These are phyloP conservation scores for Hippocampus kuda DNA, from an alignment of 2,797 vertebrate species.

Conservation along the genomic window DNA sequence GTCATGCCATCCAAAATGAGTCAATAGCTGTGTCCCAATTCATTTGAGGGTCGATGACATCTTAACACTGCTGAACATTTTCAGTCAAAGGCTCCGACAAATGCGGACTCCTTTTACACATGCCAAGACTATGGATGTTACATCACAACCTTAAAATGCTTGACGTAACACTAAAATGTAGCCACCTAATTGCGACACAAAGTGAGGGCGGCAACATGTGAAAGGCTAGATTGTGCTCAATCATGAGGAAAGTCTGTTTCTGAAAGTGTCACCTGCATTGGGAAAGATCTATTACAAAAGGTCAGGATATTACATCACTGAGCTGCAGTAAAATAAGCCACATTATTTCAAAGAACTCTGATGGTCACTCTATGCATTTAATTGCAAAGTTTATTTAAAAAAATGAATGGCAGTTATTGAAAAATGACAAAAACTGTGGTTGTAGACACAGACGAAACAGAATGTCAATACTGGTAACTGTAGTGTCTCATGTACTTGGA, in stretches of 20 bases:
- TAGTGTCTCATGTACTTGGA: neutral
- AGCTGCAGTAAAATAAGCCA: neutral
- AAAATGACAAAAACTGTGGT: neutral
- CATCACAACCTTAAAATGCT: neutral
- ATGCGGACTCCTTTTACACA: neutral
- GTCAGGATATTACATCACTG: neutral
- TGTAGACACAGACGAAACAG: neutral
- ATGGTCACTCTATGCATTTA: neutral
- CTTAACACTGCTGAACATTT: neutral
- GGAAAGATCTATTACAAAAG: neutral
- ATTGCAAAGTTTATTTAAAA: neutral
- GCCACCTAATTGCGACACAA: neutral
- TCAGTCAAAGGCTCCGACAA: neutral
- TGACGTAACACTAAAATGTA: neutral
- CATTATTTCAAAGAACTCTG: neutral
- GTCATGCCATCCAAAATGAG: neutral
- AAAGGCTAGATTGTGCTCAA: neutral
- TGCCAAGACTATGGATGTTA: neutral
- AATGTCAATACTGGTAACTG: neutral
- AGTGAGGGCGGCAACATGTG: neutral
- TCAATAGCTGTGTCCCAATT: conserved; percentile 2
- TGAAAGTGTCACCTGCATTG: neutral
- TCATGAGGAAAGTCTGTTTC: neutral
- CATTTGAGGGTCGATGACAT: neutral
- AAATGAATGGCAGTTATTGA: neutral